A percentile compares a stretch with the other conserved stretches of the same genome.
Evolutionary conservation across 2,888 invertebrate species (phyloP).

Genomic region (Pristionchus maxplancki): DNA sequence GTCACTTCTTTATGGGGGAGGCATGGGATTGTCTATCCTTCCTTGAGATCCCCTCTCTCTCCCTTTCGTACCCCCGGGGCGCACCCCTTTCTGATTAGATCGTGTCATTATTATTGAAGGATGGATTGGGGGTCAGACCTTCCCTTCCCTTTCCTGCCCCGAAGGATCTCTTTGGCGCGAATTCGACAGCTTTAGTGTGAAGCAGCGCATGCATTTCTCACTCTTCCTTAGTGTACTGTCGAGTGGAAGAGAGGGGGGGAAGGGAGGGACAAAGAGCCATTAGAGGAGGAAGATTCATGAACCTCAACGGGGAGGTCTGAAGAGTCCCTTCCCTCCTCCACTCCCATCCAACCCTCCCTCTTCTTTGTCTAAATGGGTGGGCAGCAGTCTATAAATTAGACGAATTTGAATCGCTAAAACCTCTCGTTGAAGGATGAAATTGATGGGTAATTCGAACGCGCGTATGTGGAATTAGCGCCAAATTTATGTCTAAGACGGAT

Average conservation of each 20-base stretch:
- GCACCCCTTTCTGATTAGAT: slow-evolving; percentile 5
- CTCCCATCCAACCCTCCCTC: neutral
- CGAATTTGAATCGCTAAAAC: slow-evolving; percentile 38
- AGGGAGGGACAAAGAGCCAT: neutral
- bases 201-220: neutral
- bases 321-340: neutral
- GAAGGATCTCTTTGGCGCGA: neutral
- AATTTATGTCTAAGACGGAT: slow-evolving; percentile 29
- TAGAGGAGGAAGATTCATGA: slow-evolving; percentile 34
- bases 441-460: slow-evolving; percentile 38
- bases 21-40: neutral
- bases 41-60: neutral
- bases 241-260: neutral
- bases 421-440: slow-evolving; percentile 1
- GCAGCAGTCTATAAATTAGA: slow-evolving; percentile 45
- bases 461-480: slow-evolving; percentile 5
- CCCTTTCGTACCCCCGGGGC: neutral
- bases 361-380: slow-evolving; percentile 44
- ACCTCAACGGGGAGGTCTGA: slow-evolving; percentile 9
- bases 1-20: neutral
- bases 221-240: neutral
- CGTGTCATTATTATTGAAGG: neutral
- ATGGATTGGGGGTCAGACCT: neutral
- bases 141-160: neutral
- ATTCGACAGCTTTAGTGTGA: neutral